phyloP scores from a whole-genome alignment of 2,113 vertebrate species.

The Octodon degus region DNA sequence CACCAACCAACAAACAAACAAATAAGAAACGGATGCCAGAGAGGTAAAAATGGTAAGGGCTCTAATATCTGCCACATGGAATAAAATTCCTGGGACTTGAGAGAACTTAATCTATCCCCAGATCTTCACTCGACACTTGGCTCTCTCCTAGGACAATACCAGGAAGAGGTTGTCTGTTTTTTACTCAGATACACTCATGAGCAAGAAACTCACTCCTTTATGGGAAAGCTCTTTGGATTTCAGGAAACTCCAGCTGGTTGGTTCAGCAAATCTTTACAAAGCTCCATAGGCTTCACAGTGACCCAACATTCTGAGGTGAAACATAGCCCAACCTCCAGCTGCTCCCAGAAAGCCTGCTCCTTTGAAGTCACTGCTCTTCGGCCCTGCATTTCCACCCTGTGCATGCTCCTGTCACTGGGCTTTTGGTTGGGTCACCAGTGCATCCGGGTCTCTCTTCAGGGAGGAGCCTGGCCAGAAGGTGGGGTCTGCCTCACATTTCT shows the following conservation, averaged over 20 bases:
- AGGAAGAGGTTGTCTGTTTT: not conserved
- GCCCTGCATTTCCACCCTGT: too few species aligned
- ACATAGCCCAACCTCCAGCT: accelerated
- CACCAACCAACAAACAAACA: not conserved
- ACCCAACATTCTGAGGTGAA: accelerated
- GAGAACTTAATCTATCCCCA: not conserved
- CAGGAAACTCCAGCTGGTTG: not conserved
- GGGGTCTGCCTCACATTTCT: not conserved
- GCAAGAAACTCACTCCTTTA: not conserved
- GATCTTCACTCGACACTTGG: accelerated
- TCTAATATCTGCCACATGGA: not conserved
- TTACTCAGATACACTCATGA: not conserved
- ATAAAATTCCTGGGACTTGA: not conserved
- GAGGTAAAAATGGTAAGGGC: not conserved
- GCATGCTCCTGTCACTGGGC: not conserved
- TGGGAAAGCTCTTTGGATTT: not conserved
- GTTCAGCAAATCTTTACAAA: not conserved
- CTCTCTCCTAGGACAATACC: not conserved
- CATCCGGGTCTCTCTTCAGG: not conserved
- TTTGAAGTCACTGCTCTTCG: not conserved
- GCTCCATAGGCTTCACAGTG: too few species aligned
- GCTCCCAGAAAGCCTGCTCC: not conserved
- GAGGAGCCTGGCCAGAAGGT: not conserved
- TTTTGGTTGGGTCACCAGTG: not conserved
- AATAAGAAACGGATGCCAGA: not conserved